Evolutionary conservation across 1,140 invertebrate genomes (phyloP).

Genomic region (honey bee (Apis mellifera)): DNA sequence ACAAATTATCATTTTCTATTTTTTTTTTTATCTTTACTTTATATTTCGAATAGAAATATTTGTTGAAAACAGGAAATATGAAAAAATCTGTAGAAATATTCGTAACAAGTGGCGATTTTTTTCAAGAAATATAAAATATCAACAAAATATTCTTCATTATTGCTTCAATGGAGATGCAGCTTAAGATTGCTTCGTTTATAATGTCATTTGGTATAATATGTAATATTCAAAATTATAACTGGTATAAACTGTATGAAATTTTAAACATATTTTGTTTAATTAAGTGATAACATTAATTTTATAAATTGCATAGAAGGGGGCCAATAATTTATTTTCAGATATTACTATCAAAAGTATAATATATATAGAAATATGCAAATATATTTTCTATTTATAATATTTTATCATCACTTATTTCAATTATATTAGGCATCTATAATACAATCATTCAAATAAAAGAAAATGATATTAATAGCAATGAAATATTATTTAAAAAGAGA

Average conservation of each 20-base stretch:
- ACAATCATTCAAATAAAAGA: not conserved
- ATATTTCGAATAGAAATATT: too few species aligned
- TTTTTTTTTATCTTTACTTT: too few species aligned
- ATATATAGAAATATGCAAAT: not conserved
- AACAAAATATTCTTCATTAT: too few species aligned
- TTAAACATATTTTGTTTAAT: slow-evolving; percentile 1
- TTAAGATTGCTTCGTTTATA: not conserved
- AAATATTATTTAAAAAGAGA: not conserved
- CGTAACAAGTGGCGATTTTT: too few species aligned
- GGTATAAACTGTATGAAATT: slow-evolving; percentile 1
- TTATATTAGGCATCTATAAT: not conserved
- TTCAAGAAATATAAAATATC: too few species aligned
- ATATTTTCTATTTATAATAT: slow-evolving; percentile 42
- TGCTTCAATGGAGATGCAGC: too few species aligned
- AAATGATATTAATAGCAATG: not conserved
- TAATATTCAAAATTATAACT: slow-evolving; percentile 11
- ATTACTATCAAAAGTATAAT: slow-evolving; percentile 16
- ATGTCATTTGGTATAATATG: not conserved
- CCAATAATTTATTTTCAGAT: slow-evolving; percentile 32
- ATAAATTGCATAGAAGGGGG: slow-evolving; percentile 1
- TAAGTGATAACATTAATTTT: slow-evolving; percentile 1
- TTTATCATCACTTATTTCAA: slow-evolving; percentile 16
- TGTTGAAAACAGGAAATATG: too few species aligned
- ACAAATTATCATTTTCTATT: too few species aligned
- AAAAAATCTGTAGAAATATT: too few species aligned